A percentile compares a stretch with the other conserved stretches of the same genome.
phyloP scores from a whole-genome alignment of 1,140 invertebrate species.

The Wiebesia pumilae region DNA sequence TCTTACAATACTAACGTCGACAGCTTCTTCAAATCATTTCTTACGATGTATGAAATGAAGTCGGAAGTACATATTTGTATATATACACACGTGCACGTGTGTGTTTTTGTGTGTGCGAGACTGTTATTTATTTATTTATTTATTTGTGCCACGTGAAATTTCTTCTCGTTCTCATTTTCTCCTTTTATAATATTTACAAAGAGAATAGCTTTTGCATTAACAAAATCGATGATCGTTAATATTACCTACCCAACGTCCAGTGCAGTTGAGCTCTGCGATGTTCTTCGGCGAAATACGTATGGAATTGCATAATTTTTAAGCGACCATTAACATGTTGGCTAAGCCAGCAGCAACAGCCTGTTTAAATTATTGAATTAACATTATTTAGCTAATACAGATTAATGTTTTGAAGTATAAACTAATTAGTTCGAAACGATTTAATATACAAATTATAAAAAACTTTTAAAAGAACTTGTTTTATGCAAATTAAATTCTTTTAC shows the following conservation, averaged over 20 bases:
- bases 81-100: neutral
- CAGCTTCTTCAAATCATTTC: neutral
- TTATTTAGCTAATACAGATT: neutral
- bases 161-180: slow-evolving; percentile 19
- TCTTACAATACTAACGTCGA: neutral
- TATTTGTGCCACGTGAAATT: slow-evolving; percentile 8
- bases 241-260: slow-evolving; percentile 33
- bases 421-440: no score
- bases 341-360: slow-evolving; percentile 31
- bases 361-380: neutral
- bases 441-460: no score
- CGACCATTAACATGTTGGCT: slow-evolving; percentile 22
- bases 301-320: slow-evolving; percentile 14
- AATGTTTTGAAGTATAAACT: no score
- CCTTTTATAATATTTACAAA: slow-evolving; percentile 46
- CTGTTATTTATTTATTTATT: neutral
- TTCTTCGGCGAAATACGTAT: slow-evolving; percentile 30
- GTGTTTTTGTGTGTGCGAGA: neutral
- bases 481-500: no score
- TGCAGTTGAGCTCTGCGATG: neutral
- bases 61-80: neutral
- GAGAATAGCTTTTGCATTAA: slow-evolving; percentile 35
- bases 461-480: no score
- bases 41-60: neutral
- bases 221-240: slow-evolving; percentile 32